Base-by-base conservation (phyloP, 1,140 invertebrate species). In the Drosophila arizonae region DNA sequence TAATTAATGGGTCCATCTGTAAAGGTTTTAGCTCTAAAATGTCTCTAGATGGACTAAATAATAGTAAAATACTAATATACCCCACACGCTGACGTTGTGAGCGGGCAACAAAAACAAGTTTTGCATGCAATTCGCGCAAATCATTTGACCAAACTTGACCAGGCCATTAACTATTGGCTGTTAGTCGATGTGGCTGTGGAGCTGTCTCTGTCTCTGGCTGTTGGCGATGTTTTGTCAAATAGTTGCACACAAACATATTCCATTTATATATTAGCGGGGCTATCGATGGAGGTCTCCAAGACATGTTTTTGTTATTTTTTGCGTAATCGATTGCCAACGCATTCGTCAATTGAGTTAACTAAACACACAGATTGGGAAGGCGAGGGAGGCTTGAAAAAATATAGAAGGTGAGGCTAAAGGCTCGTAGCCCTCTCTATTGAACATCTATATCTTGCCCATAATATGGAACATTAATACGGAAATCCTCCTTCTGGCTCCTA, bases 311-410 rank as follows among this genome's bases (percentile, higher is more conserved):
- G 41, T 67, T 39, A 39, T 39, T 39, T 61, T 80, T 85, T 85
- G 73, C 62, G 66, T 77, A 84, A 85, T 77, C 81, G 73, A 85
- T 81, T 72, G 57, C 39, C 65, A 69, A 65, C 67, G 52, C 50
- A 66, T 77, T 79, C 70, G 77, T 80, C 76, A 79, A 64, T 52
- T 39, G 36, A 39, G 58, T 17, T 28, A 54, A 46, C 36, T 33
- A 10, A 50, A 9, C 36, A 10, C n/a, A 50, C 17, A 60, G 45
- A 62, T 48, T 52, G 41, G 24, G 13, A 17, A 11, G 0, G 10
- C 28, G 45, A 45, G 52, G 68, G 45, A 30, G 8, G 41, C 13
- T 52, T 3, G 4, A 30, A 30, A 6, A 5, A 30, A 30, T 30
- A 30, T 30, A 6, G 6, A 30, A 30, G 28, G 6, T 30, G 6